Evolutionary conservation across 2,888 invertebrate species (phyloP).

Genomic region (Latrodectus elegans): DNA sequence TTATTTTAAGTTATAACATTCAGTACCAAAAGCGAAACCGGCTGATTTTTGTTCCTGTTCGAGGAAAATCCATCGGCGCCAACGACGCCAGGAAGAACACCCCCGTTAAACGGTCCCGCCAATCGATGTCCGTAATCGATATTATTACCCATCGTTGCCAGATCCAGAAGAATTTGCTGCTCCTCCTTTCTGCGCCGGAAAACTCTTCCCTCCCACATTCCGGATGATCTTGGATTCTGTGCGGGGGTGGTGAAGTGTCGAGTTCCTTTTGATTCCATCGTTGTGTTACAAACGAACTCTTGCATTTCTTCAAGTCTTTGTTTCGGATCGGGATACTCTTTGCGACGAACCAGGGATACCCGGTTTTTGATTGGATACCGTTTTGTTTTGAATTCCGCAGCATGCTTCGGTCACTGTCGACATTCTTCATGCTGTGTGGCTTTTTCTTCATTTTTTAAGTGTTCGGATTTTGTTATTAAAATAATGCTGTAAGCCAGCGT

Average conservation of each 20-base stretch:
- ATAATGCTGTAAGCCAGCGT: too few relatives aligned
- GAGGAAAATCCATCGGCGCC: not conserved
- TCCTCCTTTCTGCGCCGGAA: not conserved
- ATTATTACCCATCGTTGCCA: slow-evolving; percentile 30
- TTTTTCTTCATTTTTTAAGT: too few relatives aligned
- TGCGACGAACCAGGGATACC: too few relatives aligned
- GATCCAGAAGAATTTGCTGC: not conserved
- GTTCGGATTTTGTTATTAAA: too few relatives aligned
- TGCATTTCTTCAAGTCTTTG: not conserved
- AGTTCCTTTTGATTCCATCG: not conserved
- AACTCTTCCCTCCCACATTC: not conserved
- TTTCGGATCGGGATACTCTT: too few relatives aligned
- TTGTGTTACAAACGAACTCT: not conserved
- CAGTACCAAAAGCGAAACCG: too few relatives aligned
- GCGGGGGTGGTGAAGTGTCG: not conserved
- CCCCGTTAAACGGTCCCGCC: not conserved
- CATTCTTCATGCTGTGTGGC: too few relatives aligned
- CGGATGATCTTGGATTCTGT: not conserved
- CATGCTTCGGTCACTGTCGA: too few relatives aligned
- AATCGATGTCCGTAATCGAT: slow-evolving; percentile 29
- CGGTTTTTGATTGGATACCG: too few relatives aligned
- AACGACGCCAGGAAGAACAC: not conserved
- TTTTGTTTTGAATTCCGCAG: too few relatives aligned
- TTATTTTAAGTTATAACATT: too few relatives aligned
- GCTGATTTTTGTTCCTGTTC: too few relatives aligned